A percentile compares a stretch with the other conserved stretches of the same genome.
These are phyloP conservation scores for Nyctibius bracteatus DNA, from an alignment of 2,113 vertebrate genomes.

Conservation along the genomic window DNA sequence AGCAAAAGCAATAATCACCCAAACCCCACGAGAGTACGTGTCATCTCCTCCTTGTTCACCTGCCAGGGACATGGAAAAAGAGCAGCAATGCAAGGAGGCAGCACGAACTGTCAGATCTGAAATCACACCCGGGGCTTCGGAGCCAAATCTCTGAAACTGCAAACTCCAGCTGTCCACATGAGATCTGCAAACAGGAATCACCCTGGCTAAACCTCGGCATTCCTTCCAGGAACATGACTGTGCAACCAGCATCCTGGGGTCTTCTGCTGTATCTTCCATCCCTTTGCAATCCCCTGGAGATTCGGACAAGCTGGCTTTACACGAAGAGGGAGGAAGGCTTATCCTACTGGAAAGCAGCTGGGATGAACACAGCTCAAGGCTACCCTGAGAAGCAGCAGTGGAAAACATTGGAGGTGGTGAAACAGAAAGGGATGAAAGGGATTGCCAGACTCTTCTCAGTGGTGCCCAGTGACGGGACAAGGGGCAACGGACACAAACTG, in stretches of 20 bases:
- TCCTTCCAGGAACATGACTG: not conserved
- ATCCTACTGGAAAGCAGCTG: not conserved
- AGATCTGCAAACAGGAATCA: not conserved
- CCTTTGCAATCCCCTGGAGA: not conserved
- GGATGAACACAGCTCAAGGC: not conserved
- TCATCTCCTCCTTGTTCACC: not conserved
- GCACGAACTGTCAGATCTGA: not conserved
- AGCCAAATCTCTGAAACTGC: not conserved
- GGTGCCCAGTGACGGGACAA: no score
- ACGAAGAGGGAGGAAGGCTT: not conserved
- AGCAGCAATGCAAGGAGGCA: not conserved
- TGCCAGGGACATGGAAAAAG: not conserved
- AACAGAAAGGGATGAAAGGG: not conserved
- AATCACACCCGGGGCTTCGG: not conserved
- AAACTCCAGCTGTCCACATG: not conserved
- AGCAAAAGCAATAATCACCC: not conserved
- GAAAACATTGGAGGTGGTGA: not conserved
- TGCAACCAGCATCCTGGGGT: not conserved
- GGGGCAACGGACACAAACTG: no score
- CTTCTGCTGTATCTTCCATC: not conserved
- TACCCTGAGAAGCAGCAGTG: rapidly evolving
- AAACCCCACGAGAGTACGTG: rapidly evolving
- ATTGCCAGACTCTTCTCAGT: no score
- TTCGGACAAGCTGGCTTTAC: not conserved
- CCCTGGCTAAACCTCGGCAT: not conserved